Evolutionary conservation across 2,888 invertebrate species (phyloP).

Genomic region (Pherbina coryleti): DNA sequence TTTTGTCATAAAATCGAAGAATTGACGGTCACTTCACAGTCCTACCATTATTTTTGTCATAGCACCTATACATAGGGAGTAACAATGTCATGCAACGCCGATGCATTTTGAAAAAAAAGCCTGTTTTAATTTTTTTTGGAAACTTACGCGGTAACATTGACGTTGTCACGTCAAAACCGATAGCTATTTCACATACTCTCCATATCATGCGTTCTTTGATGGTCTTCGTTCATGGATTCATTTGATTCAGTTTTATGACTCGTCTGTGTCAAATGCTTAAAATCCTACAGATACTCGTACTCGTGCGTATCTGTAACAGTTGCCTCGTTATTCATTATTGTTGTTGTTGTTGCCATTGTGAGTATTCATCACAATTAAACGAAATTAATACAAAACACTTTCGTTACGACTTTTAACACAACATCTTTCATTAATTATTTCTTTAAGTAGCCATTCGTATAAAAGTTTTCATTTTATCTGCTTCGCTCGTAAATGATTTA

Average conservation of each 20-base stretch:
- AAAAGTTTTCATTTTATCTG: background rate
- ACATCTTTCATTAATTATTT: background rate
- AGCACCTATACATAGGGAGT: no score
- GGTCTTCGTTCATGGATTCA: background rate
- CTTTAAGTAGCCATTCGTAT: background rate
- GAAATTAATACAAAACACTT: constrained; percentile 38
- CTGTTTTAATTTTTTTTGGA: no score
- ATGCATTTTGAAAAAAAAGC: no score
- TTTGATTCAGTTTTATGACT: background rate
- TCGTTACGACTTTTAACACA: constrained; percentile 30
- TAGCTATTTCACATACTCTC: no score
- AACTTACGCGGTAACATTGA: no score
- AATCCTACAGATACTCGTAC: background rate
- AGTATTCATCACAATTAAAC: constrained; percentile 35
- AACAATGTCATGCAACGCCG: no score
- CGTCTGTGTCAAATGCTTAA: background rate
- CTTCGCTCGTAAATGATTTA: constrained; percentile 20
- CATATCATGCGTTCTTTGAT: no score
- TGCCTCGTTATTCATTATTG: constrained; percentile 32
- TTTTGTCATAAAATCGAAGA: no score
- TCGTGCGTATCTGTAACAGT: constrained; percentile 23
- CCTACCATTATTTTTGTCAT: no score
- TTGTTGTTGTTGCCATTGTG: constrained; percentile 11
- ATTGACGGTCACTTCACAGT: no score
- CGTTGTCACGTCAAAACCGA: no score